Evolutionary conservation across 2,113 vertebrate species (phyloP).

Genomic region (Mustela lutreola): DNA sequence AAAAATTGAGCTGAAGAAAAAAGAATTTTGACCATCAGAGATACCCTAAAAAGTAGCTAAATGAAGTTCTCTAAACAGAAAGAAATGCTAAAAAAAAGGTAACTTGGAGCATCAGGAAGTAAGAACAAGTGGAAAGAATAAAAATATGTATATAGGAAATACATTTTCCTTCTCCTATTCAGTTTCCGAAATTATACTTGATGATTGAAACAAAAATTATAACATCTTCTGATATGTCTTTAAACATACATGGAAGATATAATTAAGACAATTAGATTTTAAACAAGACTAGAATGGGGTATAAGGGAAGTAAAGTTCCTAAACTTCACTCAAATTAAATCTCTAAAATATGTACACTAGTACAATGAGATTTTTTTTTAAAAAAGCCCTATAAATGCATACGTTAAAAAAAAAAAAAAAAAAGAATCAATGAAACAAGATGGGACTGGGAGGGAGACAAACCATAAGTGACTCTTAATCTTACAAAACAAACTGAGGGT

Average conservation of each 20-base stretch:
- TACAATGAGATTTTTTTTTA: not conserved
- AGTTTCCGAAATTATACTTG: conserved; percentile 7
- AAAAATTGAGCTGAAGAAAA: not conserved
- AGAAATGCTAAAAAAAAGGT: not conserved
- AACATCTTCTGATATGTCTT: not conserved
- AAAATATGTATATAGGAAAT: not conserved
- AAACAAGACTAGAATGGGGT: not conserved
- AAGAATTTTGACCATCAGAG: not conserved
- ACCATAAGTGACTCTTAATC: too few species aligned
- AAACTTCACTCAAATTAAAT: not conserved
- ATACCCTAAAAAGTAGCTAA: not conserved
- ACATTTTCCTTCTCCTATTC: not conserved
- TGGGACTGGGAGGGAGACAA: too few species aligned
- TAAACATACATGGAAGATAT: not conserved
- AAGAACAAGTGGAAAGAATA: not conserved
- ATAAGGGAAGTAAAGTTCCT: not conserved
- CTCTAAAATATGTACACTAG: not conserved
- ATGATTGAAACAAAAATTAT: not conserved
- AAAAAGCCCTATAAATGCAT: not conserved
- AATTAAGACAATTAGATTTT: not conserved
- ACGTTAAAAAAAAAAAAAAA: too few species aligned
- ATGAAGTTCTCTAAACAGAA: conserved; percentile 18
- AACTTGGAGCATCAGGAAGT: not conserved
- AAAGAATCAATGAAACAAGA: too few species aligned
- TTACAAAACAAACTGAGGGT: too few species aligned